Base-by-base conservation (phyloP, 2,797 vertebrate species). In the Poecilia picta region DNA sequence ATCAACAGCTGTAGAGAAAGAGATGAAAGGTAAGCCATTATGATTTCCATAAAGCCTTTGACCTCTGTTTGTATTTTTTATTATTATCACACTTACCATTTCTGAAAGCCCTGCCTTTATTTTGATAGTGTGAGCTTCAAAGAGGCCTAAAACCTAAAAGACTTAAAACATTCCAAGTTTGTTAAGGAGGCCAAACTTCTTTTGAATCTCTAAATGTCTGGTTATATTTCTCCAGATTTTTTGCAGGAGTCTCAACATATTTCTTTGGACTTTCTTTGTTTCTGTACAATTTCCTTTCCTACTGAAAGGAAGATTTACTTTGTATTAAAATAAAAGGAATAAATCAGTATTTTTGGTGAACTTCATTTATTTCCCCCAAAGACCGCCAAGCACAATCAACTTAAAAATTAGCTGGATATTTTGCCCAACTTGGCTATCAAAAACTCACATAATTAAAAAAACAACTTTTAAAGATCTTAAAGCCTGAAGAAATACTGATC, bases 1-100 rank as follows among this genome's bases (percentile, higher is more conserved):
- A 75, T 18, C 49, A 68, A 73, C 57, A 47, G 62, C 77, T 77
- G 76, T 33, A 84, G 55, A 86, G 70, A 66, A 57, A 66, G 28
- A 86, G 76, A 87, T 87, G 23, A 73, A 85, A 90, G 80, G 75
- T 84, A n/a, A 88, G 36, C 59, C 49, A 81, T 83, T 46, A 80
- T 77, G 57, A 75, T 85, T 89, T 89, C 18, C 78, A 81, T 87
- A 79, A 51, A 89, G 89, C 87, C 86, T 33, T 51, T 75, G 33
- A 88, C 75, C 66, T 72, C 62, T 57, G 43, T 80, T 85, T 84
- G 16, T 46, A n/a, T 79, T 74, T 84, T 77, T 68, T 33, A 23
- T 36, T 10, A 15, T 31, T 33, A 70, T 83, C 85, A 66, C 47
- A 59, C 41, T 70, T 57, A 77, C 8, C 85, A 72, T 6, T 75